Conservation (phyloP, 2,797 vertebrate genomes). For the Glossophaga mutica region DNA sequence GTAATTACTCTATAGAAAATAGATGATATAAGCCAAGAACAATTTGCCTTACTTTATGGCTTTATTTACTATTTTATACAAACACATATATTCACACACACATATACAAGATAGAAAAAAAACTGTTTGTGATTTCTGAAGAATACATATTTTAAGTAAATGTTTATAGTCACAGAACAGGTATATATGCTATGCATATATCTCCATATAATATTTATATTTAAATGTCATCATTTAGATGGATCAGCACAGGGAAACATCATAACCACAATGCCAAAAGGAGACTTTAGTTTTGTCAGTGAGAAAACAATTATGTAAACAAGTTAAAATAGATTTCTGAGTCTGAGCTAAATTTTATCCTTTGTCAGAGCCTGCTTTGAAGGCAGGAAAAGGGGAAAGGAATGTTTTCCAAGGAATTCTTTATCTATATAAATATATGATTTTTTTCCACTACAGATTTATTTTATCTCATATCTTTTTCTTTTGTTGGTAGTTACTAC, state of each 20-base stretch:
- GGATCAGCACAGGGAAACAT: background rate
- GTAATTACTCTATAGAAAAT: conserved; percentile 76
- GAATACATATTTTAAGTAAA: background rate
- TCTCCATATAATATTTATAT: background rate
- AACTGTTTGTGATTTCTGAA: background rate
- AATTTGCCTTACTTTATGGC: conserved; percentile 41
- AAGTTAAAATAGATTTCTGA: conserved; percentile 39
- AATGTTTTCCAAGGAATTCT: conserved; percentile 36
- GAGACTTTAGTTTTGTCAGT: background rate
- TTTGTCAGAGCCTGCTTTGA: conserved; percentile 17
- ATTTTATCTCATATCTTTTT: conserved; percentile 52
- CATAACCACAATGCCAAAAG: background rate
- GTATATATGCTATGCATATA: background rate
- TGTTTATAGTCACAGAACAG: background rate
- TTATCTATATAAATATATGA: background rate
- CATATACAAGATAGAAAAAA: background rate
- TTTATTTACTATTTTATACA: conserved; percentile 7
- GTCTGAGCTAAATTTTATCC: conserved; percentile 54
- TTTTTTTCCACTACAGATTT: conserved; percentile 46
- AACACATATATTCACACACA: background rate
- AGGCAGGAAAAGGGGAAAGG: background rate
- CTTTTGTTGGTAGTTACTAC: conserved; percentile 52
- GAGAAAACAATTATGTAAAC: conserved; percentile 34
- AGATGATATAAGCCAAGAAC: conserved; percentile 51
- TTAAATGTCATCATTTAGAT: background rate